Conservation (phyloP, 2,888 invertebrate genomes). For the Andrena praecox region DNA sequence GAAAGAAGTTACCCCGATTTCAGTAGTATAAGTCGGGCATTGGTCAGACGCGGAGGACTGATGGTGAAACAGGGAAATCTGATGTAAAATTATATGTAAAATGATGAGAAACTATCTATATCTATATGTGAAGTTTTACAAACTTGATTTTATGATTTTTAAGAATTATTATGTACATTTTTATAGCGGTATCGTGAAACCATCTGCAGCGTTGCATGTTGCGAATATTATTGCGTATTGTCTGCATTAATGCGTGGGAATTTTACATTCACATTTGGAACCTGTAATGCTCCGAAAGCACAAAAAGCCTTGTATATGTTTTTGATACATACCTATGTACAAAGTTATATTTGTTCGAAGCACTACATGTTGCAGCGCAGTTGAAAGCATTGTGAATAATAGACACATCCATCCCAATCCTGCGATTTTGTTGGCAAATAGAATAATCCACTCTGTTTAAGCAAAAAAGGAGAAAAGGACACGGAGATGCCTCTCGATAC, state of each 20-base stretch:
- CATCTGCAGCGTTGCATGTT: background rate
- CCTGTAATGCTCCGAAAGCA: too few relatives aligned
- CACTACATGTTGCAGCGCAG: background rate
- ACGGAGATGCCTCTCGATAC: too few relatives aligned
- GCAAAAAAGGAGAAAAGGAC: too few relatives aligned
- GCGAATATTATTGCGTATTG: background rate
- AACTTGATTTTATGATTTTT: background rate
- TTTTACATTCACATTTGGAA: background rate
- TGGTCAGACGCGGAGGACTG: background rate
- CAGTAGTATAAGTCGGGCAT: constrained; percentile 13
- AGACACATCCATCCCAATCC: background rate
- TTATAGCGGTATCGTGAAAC: background rate
- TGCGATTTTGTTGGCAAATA: too few relatives aligned
- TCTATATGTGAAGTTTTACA: background rate
- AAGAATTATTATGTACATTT: background rate
- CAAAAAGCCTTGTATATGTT: background rate
- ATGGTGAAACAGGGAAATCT: background rate
- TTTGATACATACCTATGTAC: background rate
- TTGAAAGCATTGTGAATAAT: background rate
- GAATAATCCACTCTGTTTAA: too few relatives aligned
- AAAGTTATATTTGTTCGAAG: background rate
- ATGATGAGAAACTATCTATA: background rate
- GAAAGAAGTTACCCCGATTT: background rate
- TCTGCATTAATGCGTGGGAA: background rate
- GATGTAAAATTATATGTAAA: background rate